Conservation (phyloP, 2,113 vertebrate species). For the Gymnobelideus leadbeateri region DNA sequence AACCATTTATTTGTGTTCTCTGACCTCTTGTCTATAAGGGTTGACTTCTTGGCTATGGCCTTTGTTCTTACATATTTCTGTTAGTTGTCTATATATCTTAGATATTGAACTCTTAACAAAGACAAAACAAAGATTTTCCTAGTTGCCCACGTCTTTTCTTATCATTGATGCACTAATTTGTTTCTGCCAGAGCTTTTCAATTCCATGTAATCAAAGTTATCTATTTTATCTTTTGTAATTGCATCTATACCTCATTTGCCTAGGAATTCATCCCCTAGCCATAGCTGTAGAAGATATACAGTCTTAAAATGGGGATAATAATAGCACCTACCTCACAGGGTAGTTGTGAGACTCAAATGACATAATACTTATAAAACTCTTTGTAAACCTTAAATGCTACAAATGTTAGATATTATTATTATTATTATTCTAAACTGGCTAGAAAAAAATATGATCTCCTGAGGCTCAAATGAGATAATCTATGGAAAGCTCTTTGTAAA, state of each 20-base stretch:
- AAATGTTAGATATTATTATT: background rate
- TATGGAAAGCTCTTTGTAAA: background rate
- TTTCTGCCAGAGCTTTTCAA: background rate
- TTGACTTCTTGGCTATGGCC: background rate
- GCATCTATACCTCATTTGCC: background rate
- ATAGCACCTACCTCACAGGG: background rate
- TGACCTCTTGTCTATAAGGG: background rate
- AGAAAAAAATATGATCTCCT: background rate
- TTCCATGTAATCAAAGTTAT: background rate
- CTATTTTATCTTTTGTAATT: background rate
- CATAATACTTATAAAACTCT: background rate
- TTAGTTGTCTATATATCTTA: background rate
- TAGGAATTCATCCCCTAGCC: background rate
- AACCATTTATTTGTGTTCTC: background rate
- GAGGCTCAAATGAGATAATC: background rate
- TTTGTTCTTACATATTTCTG: background rate
- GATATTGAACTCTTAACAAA: background rate
- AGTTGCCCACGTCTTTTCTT: background rate
- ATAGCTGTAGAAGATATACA: background rate
- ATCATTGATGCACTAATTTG: background rate
- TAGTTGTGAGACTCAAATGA: background rate
- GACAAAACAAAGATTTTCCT: background rate
- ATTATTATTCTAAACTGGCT: background rate
- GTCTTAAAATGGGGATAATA: background rate
- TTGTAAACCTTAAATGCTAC: background rate